Percentiles rank a stretch among this genome's conserved stretches.
Conservation (phyloP, 1,140 invertebrate species). For the Drosophila paulistorum region DNA sequence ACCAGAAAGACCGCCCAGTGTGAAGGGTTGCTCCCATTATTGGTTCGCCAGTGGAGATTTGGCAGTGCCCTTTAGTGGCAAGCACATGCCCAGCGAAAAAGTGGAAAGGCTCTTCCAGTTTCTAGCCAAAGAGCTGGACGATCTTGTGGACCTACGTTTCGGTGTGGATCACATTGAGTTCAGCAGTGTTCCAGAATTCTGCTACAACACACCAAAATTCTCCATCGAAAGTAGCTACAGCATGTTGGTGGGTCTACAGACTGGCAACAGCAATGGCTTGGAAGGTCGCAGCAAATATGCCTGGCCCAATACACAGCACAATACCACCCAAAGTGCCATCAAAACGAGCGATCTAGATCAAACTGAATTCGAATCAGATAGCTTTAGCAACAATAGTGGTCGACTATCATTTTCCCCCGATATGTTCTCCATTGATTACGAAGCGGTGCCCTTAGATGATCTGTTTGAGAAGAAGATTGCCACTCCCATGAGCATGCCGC, state of each 20-base stretch:
- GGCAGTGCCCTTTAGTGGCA: conserved; percentile 71
- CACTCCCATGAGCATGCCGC: conserved; percentile 43
- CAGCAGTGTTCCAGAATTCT: conserved; percentile 64
- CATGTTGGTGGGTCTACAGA: conserved; percentile 75
- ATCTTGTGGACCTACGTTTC: conserved; percentile 52
- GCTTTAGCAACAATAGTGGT: conserved; percentile 62
- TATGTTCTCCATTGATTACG: conserved; percentile 59
- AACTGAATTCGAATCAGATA: conserved; percentile 67
- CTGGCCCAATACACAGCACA: conserved; percentile 61
- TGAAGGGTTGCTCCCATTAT: conserved; percentile 68
- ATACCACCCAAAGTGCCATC: conserved; percentile 50
- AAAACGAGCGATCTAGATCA: conserved; percentile 75
- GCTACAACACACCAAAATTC: conserved; percentile 58
- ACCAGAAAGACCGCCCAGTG: conserved; percentile 53
- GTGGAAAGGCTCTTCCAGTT: conserved; percentile 67
- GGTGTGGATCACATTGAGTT: conserved; percentile 75
- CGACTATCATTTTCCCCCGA: conserved; percentile 66
- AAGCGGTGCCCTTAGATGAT: conserved; percentile 69
- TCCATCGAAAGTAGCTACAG: conserved; percentile 79
- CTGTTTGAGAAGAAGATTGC: conserved; percentile 58
- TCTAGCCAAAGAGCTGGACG: conserved; percentile 35
- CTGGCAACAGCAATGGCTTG: conserved; percentile 67
- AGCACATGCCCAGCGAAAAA: conserved; percentile 55
- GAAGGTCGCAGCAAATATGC: conserved; percentile 76
- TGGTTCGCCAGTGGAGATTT: conserved; percentile 78